A percentile compares a stretch with the other conserved stretches of the same genome.
Evolutionary conservation across 2,797 vertebrate species (phyloP).

Genomic region (Argya squamiceps): DNA sequence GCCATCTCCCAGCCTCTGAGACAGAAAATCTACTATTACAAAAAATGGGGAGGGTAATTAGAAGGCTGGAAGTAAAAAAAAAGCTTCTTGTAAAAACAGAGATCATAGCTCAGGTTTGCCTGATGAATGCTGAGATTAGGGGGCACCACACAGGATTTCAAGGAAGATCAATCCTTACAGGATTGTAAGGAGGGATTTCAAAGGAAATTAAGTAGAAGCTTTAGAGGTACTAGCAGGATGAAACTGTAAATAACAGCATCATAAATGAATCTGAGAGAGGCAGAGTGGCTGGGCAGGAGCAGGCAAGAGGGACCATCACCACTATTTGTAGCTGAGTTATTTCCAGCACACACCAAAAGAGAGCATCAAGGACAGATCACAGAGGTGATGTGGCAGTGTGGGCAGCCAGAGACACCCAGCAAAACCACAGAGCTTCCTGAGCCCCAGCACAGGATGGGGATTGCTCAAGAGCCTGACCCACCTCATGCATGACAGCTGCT

Average conservation of each 20-base stretch:
- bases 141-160: not conserved
- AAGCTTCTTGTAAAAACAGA: not conserved
- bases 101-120: not conserved
- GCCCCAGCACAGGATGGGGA: not conserved
- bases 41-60: not conserved
- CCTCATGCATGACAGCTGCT: not conserved
- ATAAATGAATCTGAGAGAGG: not conserved
- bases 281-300: not conserved
- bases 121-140: not conserved
- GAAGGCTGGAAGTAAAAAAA: not conserved
- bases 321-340: not conserved
- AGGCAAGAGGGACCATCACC: not conserved
- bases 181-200: not conserved
- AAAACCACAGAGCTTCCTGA: accelerated
- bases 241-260: not conserved
- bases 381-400: accelerated
- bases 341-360: not conserved
- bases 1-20: not conserved
- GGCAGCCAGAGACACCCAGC: accelerated
- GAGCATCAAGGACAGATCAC: not conserved
- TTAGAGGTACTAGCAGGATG: not conserved
- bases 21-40: not conserved
- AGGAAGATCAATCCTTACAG: not conserved
- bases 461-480: not conserved
- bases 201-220: not conserved